Conservation (phyloP, 1,140 invertebrate genomes). For the Brachystomella parvula region DNA sequence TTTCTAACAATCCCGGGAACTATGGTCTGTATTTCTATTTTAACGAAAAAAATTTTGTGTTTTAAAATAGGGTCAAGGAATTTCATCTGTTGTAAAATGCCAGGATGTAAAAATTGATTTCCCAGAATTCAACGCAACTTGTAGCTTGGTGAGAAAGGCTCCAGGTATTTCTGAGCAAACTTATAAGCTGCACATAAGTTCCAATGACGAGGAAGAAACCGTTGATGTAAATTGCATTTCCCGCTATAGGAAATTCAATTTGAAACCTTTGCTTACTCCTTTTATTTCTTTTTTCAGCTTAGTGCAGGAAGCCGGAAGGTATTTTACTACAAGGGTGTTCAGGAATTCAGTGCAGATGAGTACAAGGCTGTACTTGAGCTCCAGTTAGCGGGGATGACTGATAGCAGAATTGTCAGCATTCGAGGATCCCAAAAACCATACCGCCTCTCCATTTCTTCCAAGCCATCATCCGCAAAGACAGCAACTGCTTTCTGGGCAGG, state of each 20-base stretch:
- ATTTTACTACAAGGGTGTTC: slow-evolving; percentile 1
- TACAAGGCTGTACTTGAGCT: neutral
- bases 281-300: no score
- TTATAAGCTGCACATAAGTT: neutral
- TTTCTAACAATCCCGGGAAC: neutral
- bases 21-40: no score
- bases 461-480: neutral
- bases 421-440: neutral
- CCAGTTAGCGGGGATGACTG: neutral
- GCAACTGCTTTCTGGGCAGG: neutral
- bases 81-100: neutral
- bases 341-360: neutral
- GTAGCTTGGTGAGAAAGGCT: neutral
- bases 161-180: neutral
- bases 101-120: neutral
- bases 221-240: neutral
- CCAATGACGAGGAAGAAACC: neutral
- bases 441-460: neutral
- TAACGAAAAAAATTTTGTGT: no score
- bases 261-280: no score
- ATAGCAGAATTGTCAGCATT: neutral
- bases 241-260: no score
- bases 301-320: no score
- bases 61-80: slow-evolving; percentile 1
- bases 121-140: neutral